These are phyloP conservation scores for Tillus elongatus DNA, from an alignment of 2,888 invertebrate species.

Conservation along the genomic window DNA sequence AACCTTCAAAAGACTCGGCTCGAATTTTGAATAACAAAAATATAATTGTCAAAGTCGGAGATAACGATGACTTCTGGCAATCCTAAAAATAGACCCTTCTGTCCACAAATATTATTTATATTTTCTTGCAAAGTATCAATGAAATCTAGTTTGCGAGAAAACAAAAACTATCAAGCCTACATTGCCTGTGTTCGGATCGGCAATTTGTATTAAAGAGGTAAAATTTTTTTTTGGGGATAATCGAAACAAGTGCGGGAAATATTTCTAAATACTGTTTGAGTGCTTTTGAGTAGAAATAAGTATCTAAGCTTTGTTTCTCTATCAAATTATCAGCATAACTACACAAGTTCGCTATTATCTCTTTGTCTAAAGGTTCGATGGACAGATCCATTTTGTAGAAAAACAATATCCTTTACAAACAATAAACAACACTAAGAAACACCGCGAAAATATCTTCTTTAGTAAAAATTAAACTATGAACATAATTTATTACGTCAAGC, in stretches of 20 bases:
- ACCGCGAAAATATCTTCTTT: too few relatives aligned
- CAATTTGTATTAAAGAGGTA: constrained; percentile 44
- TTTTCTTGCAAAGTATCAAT: constrained; percentile 44
- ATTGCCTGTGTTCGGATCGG: constrained; percentile 48
- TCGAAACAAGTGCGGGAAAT: too few relatives aligned
- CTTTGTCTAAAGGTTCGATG: too few relatives aligned
- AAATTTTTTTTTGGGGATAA: constrained; percentile 48
- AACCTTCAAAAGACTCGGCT: constrained; percentile 53
- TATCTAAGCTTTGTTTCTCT: constrained; percentile 20
- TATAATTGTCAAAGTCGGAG: too few relatives aligned
- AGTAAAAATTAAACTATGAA: too few relatives aligned
- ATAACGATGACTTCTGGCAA: too few relatives aligned
- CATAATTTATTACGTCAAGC: too few relatives aligned
- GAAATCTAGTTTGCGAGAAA: constrained; percentile 46
- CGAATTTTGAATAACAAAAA: constrained; percentile 48
- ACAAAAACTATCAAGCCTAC: constrained; percentile 48
- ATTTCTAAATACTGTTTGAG: constrained; percentile 49
- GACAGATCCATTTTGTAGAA: too few relatives aligned
- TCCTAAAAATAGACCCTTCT: constrained; percentile 56
- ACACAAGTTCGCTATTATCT: constrained; percentile 1
- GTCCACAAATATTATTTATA: constrained; percentile 45
- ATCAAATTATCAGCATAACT: constrained; percentile 15
- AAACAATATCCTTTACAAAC: too few relatives aligned
- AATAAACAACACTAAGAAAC: too few relatives aligned
- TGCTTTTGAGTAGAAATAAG: constrained; percentile 48